Evolutionary conservation across 2,113 vertebrate genomes (phyloP).

Genomic region (Hyperoodon ampullatus): DNA sequence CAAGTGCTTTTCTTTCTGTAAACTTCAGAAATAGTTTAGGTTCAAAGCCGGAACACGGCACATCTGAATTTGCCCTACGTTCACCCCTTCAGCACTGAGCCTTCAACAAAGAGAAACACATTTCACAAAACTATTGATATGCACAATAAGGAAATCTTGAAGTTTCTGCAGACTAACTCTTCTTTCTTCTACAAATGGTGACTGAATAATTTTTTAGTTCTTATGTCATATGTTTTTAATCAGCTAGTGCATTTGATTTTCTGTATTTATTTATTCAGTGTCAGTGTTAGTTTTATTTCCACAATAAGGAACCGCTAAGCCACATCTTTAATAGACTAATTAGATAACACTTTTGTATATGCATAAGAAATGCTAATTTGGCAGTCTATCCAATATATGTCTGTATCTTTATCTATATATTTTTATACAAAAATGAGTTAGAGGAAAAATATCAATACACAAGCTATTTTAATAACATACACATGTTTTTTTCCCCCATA

Average conservation of each 20-base stretch:
- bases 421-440: not conserved
- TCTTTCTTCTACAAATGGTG: not conserved
- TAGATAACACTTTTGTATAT: not conserved
- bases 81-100: not conserved
- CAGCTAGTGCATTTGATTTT: not conserved
- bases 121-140: not conserved
- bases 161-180: not conserved
- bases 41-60: not conserved
- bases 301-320: not conserved
- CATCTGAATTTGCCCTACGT: not conserved
- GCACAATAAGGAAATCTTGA: not conserved
- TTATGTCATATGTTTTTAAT: not conserved
- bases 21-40: not conserved
- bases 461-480: not conserved
- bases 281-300: not conserved
- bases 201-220: not conserved
- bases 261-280: not conserved
- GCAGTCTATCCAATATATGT: not conserved
- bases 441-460: not conserved
- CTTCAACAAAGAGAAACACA: not conserved
- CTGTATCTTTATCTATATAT: not conserved
- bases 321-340: not conserved
- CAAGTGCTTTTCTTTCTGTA: not conserved
- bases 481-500: not conserved
- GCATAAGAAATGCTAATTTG: not conserved